Conservation (phyloP, 2,797 vertebrate species). For the Anguilla pacifica region DNA sequence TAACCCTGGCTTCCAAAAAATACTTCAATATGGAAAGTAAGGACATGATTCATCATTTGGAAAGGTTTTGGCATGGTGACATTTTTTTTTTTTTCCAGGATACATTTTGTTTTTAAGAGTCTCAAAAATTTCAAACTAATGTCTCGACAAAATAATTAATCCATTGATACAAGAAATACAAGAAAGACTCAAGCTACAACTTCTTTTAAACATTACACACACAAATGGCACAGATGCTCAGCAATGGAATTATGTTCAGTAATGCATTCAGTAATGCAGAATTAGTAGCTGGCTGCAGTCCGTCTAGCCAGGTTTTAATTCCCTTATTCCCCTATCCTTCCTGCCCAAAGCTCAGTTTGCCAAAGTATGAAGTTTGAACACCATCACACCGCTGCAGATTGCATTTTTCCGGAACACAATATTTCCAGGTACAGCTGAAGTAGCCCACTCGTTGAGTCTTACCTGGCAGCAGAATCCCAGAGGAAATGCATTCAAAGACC, state of each 20-base stretch:
- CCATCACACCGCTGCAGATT: background rate
- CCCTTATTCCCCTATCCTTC: background rate
- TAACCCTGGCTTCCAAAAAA: too few species aligned
- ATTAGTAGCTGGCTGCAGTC: background rate
- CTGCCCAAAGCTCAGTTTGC: background rate
- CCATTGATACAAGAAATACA: background rate
- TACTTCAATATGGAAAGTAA: too few species aligned
- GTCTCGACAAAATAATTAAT: conserved; percentile 6
- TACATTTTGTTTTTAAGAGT: too few species aligned
- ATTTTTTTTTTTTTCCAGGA: too few species aligned
- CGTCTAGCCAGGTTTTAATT: background rate
- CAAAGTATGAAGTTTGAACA: background rate
- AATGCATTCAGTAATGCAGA: background rate
- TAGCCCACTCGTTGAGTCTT: conserved; percentile 46
- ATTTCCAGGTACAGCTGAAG: background rate
- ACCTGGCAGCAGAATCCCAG: conserved; percentile 93
- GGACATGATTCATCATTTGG: too few species aligned
- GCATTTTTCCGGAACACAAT: background rate
- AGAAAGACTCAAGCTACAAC: background rate
- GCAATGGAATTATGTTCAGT: background rate
- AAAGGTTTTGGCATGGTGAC: too few species aligned
- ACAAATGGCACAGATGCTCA: background rate
- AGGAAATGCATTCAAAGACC: conserved; percentile 97
- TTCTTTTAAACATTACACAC: background rate
- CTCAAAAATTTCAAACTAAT: too few species aligned